Percentiles rank a stretch among this genome's conserved stretches.
These are phyloP conservation scores for Synergus gifuensis DNA, from an alignment of 2,888 invertebrate species.

Conservation along the genomic window DNA sequence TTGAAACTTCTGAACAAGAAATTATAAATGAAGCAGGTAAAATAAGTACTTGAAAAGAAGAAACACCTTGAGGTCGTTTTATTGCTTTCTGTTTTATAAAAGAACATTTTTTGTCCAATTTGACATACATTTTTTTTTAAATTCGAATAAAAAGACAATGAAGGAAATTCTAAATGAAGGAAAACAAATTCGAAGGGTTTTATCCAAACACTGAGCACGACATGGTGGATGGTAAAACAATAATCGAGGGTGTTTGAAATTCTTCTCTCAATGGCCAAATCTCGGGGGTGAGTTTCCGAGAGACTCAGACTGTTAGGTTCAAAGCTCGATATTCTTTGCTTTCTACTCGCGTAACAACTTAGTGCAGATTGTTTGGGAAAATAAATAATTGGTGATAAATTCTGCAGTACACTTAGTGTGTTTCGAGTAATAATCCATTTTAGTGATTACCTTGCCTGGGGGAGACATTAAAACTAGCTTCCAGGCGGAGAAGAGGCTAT, in stretches of 20 bases:
- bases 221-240: slow-evolving; percentile 22
- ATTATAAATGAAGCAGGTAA: too few relatives aligned
- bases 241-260: not conserved
- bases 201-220: slow-evolving; percentile 9
- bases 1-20: too few relatives aligned
- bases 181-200: not conserved
- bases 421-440: slow-evolving; percentile 27
- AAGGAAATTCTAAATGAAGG: not conserved
- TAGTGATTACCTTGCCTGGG: slow-evolving; percentile 19
- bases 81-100: too few relatives aligned
- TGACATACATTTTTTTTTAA: too few relatives aligned
- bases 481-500: not conserved
- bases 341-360: slow-evolving; percentile 8
- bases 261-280: slow-evolving; percentile 10
- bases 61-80: not conserved
- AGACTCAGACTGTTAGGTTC: slow-evolving; percentile 1
- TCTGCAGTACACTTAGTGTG: slow-evolving; percentile 14
- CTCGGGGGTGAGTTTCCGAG: slow-evolving; percentile 29
- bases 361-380: not conserved
- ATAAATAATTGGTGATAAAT: slow-evolving; percentile 29
- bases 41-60: too few relatives aligned
- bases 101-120: too few relatives aligned
- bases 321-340: slow-evolving; percentile 14
- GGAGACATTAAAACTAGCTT: slow-evolving; percentile 19
- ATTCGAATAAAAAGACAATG: slow-evolving; percentile 10